Evolutionary conservation across 1,140 invertebrate genomes (phyloP).

Genomic region (Euura lappo): DNA sequence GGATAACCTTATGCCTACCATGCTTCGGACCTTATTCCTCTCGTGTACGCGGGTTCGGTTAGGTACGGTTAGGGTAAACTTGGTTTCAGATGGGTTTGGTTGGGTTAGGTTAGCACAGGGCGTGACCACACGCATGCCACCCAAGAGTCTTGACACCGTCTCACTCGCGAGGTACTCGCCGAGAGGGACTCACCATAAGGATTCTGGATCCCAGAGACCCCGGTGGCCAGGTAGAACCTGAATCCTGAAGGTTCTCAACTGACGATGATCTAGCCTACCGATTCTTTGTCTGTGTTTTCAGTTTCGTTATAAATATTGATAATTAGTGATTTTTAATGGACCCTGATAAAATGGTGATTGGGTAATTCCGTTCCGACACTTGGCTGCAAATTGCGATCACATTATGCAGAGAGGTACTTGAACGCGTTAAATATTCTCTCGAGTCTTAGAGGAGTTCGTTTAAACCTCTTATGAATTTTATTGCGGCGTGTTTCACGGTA

Average conservation of each 20-base stretch:
- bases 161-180: conserved; percentile 27
- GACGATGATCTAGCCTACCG: neutral
- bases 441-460: no score
- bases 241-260: conserved; percentile 37
- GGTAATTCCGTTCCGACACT: no score
- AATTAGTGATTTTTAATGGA: no score
- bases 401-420: no score
- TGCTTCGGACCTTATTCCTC: neutral
- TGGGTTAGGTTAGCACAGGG: conserved; percentile 46
- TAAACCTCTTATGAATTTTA: no score
- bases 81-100: no score
- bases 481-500: no score
- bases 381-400: no score
- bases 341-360: no score
- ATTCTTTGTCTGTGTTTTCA: no score
- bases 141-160: conserved; percentile 42
- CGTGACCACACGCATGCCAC: conserved; percentile 47
- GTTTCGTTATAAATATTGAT: no score
- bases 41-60: conserved; percentile 36
- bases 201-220: neutral
- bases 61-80: conserved; percentile 33
- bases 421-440: no score
- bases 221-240: conserved; percentile 47
- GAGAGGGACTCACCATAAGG: conserved; percentile 5
- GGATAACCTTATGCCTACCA: neutral